Base-by-base conservation (phyloP, 2,113 vertebrate species). In the Haemorhous mexicanus region DNA sequence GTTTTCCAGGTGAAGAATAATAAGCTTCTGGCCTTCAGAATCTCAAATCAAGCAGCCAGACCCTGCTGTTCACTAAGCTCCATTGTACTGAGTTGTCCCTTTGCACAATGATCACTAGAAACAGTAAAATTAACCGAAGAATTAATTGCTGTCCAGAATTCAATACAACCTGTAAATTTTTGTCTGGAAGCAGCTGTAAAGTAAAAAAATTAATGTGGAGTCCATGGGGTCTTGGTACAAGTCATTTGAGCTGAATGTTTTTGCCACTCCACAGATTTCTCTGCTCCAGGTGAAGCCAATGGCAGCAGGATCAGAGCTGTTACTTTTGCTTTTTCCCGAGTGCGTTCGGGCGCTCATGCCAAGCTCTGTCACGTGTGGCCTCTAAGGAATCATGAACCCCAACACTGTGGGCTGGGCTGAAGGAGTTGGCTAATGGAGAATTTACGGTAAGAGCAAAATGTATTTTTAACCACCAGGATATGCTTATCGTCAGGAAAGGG, bases 391-490 rank as follows among this genome's bases (percentile, higher is more conserved):
- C 4, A 1, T 44, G 50, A 77, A n/a, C 68, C 84, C 91, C 94
- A 61, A 20, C 44, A 27, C 44, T 5, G 2, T 81, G 59, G 81
- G 72, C 77, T 73, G 92, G 96, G 93, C 94, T 75, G 32, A 55
- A 94, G 56, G 77, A 91, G 56, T 69, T 90, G 70, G 84, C 90
- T 94, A 70, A 88, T 83, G 93, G 61, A 70, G 94, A 66, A 49
- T 69, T 96, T 96, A 94, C 95, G 61, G 87, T 96, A 94, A 97
- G 95, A 93, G 87, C 87, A 72, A 88, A 78, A 46, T 91, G 64
- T 97, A 94, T 97, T 97, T 97, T 95, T 97, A 97, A 96, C 90
- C n/a, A 88, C 69, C 95, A 95, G 97, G 97, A 96, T 97, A 92
- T 93, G 95, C 96, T 96, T 96, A 97, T 95, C 97, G 1, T 79